Base-by-base conservation (phyloP, 1,140 invertebrate genomes). In the Pteromalus puparum region DNA sequence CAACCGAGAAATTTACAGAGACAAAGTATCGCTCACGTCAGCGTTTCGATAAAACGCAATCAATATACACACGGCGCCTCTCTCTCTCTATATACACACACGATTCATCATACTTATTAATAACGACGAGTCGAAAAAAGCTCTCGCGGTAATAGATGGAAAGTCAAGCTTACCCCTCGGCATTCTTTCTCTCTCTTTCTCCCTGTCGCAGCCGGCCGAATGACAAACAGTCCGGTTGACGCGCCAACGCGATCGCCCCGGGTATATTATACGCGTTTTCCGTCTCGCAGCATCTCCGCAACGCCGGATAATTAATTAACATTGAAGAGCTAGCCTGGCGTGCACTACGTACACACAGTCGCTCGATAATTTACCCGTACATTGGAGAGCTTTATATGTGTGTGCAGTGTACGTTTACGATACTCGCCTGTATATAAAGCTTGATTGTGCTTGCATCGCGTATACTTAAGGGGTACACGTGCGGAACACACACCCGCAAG, bases 261-360 rank as follows among this genome's bases (percentile, higher is more conserved):
- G 18, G 34, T 21, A 18, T 70, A 48, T 77, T 30, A 6, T 24
- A 28, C 21, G 53, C 42, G 26, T 30, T 73, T 70, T 46, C 68
- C 21, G 76, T 65, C 85, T 84, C 85, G 79, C 85, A 85, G 75
- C 85, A 81, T 77, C 42, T 74, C 80, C 86, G 87, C 87, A 88
- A 86, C 85, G 82, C 78, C 89, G 88, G 87, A 90, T 91, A 89
- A 91, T 92, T 91, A 92, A 91, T 92, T 91, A 92, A 90, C 90
- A 91, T 90, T 88, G 88, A 89, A 86, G 87, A 90, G 88, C 84
- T 89, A 89, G 85, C 87, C 88, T 89, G 87, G 87, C 86, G 86
- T 89, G 88, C 80, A 78, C 30, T 86, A 85, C 88, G 89, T 21
- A 30, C 68, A 30, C 15, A 30, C 0, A 30, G 15, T 28, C 67